phyloP scores from a whole-genome alignment of 2,797 vertebrate genomes.

The Molossus molossus region DNA sequence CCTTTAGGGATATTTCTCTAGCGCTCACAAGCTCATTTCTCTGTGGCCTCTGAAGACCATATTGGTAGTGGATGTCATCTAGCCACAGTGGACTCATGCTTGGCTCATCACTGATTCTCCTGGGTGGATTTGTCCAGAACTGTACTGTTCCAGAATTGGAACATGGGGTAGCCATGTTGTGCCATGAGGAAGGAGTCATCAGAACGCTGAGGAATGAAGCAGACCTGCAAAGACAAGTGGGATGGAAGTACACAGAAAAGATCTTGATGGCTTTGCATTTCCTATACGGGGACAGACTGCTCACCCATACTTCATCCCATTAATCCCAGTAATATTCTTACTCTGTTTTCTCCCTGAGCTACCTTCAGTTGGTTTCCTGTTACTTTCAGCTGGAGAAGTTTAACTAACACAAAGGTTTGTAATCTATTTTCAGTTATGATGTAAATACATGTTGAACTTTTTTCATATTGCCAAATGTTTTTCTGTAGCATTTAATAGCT shows the following conservation, averaged over 20 bases:
- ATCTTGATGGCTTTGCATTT: background rate
- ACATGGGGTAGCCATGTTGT: background rate
- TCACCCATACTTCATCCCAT: background rate
- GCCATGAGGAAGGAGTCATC: background rate
- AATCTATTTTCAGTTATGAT: slow-evolving; percentile 37
- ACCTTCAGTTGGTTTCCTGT: background rate
- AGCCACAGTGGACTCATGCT: background rate
- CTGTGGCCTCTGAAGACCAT: background rate
- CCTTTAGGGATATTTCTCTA: background rate
- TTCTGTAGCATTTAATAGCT: slow-evolving; percentile 17
- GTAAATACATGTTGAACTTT: background rate
- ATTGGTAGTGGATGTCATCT: background rate
- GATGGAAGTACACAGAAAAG: background rate
- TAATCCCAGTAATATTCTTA: background rate
- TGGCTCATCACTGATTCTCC: background rate
- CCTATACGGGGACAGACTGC: background rate
- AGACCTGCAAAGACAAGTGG: background rate
- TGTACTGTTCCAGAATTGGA: background rate
- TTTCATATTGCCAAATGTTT: background rate
- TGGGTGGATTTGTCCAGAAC: background rate
- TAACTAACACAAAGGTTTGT: slow-evolving; percentile 10
- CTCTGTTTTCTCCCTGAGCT: background rate
- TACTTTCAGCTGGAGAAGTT: slow-evolving; percentile 40
- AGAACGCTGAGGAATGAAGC: background rate
- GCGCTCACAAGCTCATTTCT: background rate